A percentile compares a stretch with the other conserved stretches of the same genome.
These are phyloP conservation scores for Hippocampus zosterae DNA, from an alignment of 2,113 vertebrate species.

Conservation along the genomic window DNA sequence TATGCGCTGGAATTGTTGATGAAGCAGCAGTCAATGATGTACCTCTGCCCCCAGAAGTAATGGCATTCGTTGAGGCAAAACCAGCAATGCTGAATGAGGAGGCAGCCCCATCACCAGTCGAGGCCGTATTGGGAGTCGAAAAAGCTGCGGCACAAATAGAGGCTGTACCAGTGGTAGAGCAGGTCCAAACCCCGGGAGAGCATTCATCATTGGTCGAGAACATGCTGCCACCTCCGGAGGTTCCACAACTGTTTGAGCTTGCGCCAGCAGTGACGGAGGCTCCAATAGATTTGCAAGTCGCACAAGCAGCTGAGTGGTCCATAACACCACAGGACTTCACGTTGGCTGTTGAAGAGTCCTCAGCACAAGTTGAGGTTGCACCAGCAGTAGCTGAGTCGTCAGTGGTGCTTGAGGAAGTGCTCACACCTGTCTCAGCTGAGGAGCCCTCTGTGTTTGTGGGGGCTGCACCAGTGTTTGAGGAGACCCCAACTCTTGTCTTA, in stretches of 20 bases:
- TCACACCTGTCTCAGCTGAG: neutral
- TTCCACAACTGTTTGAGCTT: neutral
- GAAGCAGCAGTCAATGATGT: conserved; percentile 7
- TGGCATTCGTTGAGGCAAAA: neutral
- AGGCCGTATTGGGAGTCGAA: neutral
- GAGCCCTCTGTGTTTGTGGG: neutral
- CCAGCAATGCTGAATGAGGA: neutral
- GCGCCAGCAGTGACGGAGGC: neutral
- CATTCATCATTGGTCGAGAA: neutral
- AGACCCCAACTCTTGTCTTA: neutral
- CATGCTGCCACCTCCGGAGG: neutral
- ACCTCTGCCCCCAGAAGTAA: neutral
- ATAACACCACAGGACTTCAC: neutral
- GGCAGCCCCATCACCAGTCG: neutral
- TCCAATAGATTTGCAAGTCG: neutral
- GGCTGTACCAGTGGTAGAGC: too few species aligned
- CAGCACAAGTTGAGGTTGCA: neutral
- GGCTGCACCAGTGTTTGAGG: neutral
- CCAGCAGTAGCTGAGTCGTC: neutral
- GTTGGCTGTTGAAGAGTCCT: neutral
- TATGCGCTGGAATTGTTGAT: conserved; percentile 5
- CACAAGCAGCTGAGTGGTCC: neutral
- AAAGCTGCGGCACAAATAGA: neutral
- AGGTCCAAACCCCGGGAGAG: neutral
- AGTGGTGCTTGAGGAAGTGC: neutral